These are phyloP conservation scores for Trissonchulus latispiculum DNA, from an alignment of 2,888 invertebrate genomes.

Conservation along the genomic window DNA sequence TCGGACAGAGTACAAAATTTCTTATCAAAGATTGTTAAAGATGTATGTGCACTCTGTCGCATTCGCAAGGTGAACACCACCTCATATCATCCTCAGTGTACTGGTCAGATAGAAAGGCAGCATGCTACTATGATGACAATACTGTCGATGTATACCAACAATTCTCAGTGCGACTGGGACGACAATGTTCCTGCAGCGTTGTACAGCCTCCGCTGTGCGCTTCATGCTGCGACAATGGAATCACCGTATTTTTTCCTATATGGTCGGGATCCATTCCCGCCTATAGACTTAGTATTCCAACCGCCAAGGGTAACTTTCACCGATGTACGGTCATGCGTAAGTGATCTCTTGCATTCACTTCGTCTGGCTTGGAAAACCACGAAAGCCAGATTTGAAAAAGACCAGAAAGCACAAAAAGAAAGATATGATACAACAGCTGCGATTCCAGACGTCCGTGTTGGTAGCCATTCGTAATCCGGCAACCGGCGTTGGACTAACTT, in stretches of 20 bases:
- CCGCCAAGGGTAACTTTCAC: neutral
- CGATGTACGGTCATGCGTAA: neutral
- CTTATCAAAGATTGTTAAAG: constrained; percentile 25
- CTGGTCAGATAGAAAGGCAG: constrained; percentile 31
- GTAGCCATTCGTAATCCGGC: neutral
- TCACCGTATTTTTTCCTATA: constrained; percentile 29
- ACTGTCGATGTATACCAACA: constrained; percentile 28
- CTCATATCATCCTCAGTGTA: constrained; percentile 27
- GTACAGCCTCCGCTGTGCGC: constrained; percentile 28
- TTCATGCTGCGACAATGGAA: constrained; percentile 25
- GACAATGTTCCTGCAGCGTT: constrained; percentile 20
- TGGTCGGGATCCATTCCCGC: constrained; percentile 26
- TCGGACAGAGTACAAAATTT: constrained; percentile 30
- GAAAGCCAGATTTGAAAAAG: neutral
- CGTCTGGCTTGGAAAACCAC: neutral
- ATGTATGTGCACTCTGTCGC: constrained; percentile 20
- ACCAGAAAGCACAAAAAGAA: constrained; percentile 5
- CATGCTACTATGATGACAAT: constrained; percentile 31
- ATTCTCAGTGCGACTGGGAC: constrained; percentile 29
- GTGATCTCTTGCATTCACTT: neutral
- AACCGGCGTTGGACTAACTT: neutral
- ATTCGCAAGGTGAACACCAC: constrained; percentile 26
- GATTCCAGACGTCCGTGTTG: neutral
- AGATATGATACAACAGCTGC: neutral
- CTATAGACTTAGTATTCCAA: constrained; percentile 24